Evolutionary conservation across 2,888 invertebrate genomes (phyloP), one percentile per base, ranked within the genome.

Genomic region (Athripsodes cinereus): DNA sequence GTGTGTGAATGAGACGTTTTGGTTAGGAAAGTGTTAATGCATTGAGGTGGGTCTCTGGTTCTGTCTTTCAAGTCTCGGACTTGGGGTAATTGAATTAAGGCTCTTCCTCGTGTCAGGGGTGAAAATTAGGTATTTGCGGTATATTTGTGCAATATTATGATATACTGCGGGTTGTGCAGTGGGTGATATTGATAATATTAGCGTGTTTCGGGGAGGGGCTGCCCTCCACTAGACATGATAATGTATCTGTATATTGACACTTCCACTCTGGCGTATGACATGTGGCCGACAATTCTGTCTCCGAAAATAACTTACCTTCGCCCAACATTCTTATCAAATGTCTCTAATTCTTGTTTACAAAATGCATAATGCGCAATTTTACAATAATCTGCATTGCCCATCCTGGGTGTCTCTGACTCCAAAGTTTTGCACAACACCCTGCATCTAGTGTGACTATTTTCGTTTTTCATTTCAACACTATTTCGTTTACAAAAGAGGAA

Each of bases 61-160:
- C 69, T 69, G 40, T 40, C 40, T 5, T 13, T 40, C 16, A 70
- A 71, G 68, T 71, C 71, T 70, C 68, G 67, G 68, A 68, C 68
- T 72, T 69, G 69, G 69, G 71, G 67, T 73, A 76, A 77, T 76
- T 76, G 72, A 71, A 74, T 76, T 76, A 68, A 13, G 67, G 67
- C 61, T 65, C 64, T 40, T 26, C 26, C 26, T 26, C 10, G 5
- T 26, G 10, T 6, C 3, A 10, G 26, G 26, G 3, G 10, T 26
- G 26, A 3, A 26, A 6, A 6, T 26, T 26, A 26, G 5, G 26
- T 10, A 3, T 26, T 26, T 26, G 10, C 10, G 5, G 26, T 10
- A 26, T 10, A 26, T 26, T 26, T 26, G 3, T 10, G 10, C 3
- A 26, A 10, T 3, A 26, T 26, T 26, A 26, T 26, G 10, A 26